Evolutionary conservation across 1,140 invertebrate genomes (phyloP), one percentile per base, ranked within the genome.

Genomic region (Stegodyphus dumicola): DNA sequence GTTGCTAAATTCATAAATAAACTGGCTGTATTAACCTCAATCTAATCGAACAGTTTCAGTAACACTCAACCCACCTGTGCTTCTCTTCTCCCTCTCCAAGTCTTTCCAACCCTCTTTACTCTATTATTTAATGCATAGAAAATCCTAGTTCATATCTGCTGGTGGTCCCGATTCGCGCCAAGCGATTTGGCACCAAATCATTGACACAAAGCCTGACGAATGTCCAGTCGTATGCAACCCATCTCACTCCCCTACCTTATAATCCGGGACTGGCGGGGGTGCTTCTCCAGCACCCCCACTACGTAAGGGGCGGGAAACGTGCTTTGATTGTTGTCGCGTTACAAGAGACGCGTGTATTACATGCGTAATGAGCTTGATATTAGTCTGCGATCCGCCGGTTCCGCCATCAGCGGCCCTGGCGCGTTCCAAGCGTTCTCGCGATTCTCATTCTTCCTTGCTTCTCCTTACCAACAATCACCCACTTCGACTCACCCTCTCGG

Each of bases 301-400:
- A 18, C 9, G n/a, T 15, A n/a, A 54, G 56, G 56, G 56, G 49
- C 65, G 75, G 48, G n/a, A 15, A 33, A 33, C 33, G 56, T 51
- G 56, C 64, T 78, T 11, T 78, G 76, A 69, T 78, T 78, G 65
- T 51, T 67, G 64, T 17, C 53, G 33, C 67, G 67, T 69, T 71
- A 70, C 6, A 77, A 77, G 66, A 70, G 66, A 53, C 67, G 33
- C 67, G 77, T 80, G 77, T 80, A 71, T 70, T 71, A 80, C 77
- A 80, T 80, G 67, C 52, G 77, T 80, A 80, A 80, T 80, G 77
- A 80, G 67, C 52, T 80, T 9, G 53, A 80, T 80, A 80, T 80
- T 80, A 80, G 77, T 80, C 67, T 17, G 66, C 53, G 56, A 9
- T 33, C 33, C 33, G 33, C 33, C 33, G 33, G 33, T 33, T 33